These are phyloP conservation scores for Phymatocera aterrima DNA, from an alignment of 2,888 invertebrate species.

Conservation along the genomic window DNA sequence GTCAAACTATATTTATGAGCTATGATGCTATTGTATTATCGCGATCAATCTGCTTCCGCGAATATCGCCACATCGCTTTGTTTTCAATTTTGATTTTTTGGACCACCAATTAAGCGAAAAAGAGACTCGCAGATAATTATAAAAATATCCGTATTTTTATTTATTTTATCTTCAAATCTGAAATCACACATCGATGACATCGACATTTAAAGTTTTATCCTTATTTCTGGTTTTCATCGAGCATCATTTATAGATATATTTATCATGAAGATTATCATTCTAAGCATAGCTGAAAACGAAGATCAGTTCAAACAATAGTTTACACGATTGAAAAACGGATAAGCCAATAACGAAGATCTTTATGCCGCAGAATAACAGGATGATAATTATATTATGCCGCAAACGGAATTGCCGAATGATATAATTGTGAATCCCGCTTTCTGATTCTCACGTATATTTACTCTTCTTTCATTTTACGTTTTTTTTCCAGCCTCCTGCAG, in stretches of 20 bases:
- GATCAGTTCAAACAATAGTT: neutral
- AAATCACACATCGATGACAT: no score
- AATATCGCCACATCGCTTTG: neutral
- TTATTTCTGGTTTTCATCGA: no score
- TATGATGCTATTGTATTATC: neutral
- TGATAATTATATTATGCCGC: neutral
- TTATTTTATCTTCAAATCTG: no score
- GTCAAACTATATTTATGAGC: neutral
- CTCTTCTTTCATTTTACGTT: neutral
- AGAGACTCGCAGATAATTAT: no score
- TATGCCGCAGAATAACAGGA: neutral
- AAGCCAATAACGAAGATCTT: neutral
- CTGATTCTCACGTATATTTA: neutral
- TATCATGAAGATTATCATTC: no score
- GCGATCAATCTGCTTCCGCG: neutral
- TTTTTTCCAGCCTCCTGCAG: neutral
- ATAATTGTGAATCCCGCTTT: neutral
- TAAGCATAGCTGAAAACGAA: no score
- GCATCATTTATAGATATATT: no score
- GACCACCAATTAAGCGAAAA: no score
- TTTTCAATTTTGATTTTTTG: neutral
- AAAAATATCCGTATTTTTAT: no score
- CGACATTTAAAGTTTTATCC: no score
- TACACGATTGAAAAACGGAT: neutral
- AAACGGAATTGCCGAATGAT: constrained; percentile 18